These are phyloP conservation scores for Lamproptera curius DNA, from an alignment of 2,888 invertebrate genomes.

Conservation along the genomic window DNA sequence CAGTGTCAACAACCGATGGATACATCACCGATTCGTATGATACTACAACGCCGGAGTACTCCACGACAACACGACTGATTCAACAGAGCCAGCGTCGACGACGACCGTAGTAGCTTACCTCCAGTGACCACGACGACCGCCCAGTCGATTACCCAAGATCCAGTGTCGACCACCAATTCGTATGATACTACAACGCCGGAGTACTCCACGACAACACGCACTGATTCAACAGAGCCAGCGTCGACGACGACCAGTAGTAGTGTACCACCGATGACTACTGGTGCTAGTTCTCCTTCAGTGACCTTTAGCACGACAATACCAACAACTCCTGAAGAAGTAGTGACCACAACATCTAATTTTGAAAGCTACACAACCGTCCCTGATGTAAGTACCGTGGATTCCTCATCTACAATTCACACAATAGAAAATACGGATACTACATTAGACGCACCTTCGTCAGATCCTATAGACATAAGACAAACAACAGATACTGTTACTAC, in stretches of 20 bases:
- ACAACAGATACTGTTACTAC: conserved; percentile 23
- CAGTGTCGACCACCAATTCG: neutral
- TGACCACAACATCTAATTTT: neutral
- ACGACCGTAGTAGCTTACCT: neutral
- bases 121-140: neutral
- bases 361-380: neutral
- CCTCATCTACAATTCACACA: no score
- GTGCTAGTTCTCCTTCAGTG: no score
- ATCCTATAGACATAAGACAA: no score
- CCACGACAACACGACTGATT: neutral
- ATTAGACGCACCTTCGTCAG: neutral
- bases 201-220: conserved; percentile 3
- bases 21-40: neutral
- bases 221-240: neutral
- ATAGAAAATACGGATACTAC: neutral
- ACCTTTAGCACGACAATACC: conserved; percentile 10
- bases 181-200: conserved; percentile 1
- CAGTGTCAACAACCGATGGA: neutral
- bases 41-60: neutral
- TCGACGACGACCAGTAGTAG: neutral
- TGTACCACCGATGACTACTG: conserved; percentile 7
- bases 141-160: neutral
- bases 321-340: no score
- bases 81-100: neutral
- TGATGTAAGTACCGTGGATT: conserved; percentile 6